Evolutionary conservation across 2,797 vertebrate species (phyloP), one percentile per base, ranked within the genome.

Genomic region (Anableps anableps): DNA sequence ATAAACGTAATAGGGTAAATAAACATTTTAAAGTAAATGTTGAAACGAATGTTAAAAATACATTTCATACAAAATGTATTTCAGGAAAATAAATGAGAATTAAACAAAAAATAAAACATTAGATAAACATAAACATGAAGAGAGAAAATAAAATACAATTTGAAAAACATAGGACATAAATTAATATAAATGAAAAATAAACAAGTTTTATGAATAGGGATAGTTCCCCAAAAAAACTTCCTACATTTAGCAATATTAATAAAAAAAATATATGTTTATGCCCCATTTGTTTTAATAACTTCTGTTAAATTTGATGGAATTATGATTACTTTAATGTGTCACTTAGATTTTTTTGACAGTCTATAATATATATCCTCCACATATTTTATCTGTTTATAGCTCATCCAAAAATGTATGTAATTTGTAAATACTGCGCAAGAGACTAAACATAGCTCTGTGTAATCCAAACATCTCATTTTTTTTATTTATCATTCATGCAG

Each of bases 401-500:
- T 66, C 8, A 38, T 66, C 53, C 19, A 66, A 38, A 38, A 66
- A 31, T 4, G 34, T 41, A 26, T 66, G 34, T 13, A 17, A 75
- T n/a, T 17, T 64, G 9, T 14, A 31, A 71, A 8, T 17, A 72
- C 29, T 47, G 36, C 3, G 17, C 3, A n/a, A 34, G 14, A 66
- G 31, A 53, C 5, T 53, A 53, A 53, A 26, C 64, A 3, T 66
- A 68, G 19, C 1, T 36, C 62, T 64, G 62, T 64, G 17, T 64
- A 0, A 26, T 26, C 19, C 1, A 36, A 68, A 10, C 21, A 14
- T 41, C 10, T 50, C 0, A 74, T 7, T 26, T 55, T 26, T 55
- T 36, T 34, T 17, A 19, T 5, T 19, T 43, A 38, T 79, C 62
- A 83, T 29, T 21, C 47, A 53, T 60, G 5, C 85, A 95, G 97